Conservation (phyloP, 2,888 invertebrate species). For the Tromatobia lineatoria region DNA sequence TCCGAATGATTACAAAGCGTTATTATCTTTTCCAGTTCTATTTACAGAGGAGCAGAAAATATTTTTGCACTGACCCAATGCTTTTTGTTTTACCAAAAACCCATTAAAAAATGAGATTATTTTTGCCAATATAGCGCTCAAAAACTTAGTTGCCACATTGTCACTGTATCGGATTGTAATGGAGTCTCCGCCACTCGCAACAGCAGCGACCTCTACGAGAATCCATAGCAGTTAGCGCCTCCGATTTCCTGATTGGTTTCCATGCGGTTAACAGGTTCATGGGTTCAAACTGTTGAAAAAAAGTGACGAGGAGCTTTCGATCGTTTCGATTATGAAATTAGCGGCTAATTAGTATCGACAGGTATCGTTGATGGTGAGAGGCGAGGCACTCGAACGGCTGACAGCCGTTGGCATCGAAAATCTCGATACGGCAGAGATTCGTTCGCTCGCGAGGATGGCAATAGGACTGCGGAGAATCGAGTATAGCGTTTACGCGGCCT, state of each 20-base stretch:
- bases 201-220: not conserved
- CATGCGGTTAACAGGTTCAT: constrained; percentile 43
- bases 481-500: not conserved
- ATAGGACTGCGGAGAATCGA: constrained; percentile 25
- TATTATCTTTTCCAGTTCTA: no score
- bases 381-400: constrained; percentile 30
- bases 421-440: constrained; percentile 20
- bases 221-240: not conserved
- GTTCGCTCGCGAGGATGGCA: constrained; percentile 13
- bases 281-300: constrained; percentile 52
- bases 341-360: constrained; percentile 80
- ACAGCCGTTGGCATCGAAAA: constrained; percentile 38
- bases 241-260: constrained; percentile 27
- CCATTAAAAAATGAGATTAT: no score
- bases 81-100: no score
- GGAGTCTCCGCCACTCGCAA: not conserved
- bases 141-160: no score
- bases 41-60: no score
- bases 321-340: constrained; percentile 73
- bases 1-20: no score
- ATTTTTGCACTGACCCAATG: no score
- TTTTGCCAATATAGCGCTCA: no score
- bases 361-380: constrained; percentile 58
- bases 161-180: no score
- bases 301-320: constrained; percentile 46